Conservation (phyloP, 2,797 vertebrate genomes). For the Dendrocincla tyrannina region DNA sequence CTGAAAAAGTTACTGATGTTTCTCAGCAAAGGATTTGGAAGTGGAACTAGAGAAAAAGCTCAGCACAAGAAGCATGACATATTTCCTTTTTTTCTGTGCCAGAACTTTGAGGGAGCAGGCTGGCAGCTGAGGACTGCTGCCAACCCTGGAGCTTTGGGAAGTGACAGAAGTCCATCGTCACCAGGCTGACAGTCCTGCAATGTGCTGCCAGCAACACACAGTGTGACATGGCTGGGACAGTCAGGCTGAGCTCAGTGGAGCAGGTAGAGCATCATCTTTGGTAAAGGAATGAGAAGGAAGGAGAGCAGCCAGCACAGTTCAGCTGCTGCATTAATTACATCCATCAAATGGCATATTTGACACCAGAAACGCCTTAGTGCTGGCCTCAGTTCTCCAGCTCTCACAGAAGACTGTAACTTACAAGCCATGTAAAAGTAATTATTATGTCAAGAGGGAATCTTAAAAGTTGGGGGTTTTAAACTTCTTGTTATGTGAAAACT, state of each 20-base stretch:
- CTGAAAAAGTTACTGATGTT: background rate
- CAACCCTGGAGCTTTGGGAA: background rate
- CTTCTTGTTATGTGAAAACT: background rate
- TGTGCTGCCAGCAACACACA: background rate
- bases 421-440: background rate
- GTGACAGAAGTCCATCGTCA: background rate
- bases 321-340: background rate
- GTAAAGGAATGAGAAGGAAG: background rate
- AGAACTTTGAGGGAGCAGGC: background rate
- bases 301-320: background rate
- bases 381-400: background rate
- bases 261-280: background rate
- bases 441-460: background rate
- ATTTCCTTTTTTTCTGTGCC: background rate
- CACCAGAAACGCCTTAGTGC: background rate
- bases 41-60: background rate
- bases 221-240: accelerated
- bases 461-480: background rate
- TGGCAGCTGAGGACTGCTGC: background rate
- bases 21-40: background rate
- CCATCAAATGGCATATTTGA: background rate
- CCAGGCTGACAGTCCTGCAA: background rate
- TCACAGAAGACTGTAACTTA: accelerated
- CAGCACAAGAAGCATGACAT: background rate
- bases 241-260: background rate